A percentile compares a stretch with the other conserved stretches of the same genome.
Evolutionary conservation across 2,113 vertebrate species (phyloP).

Genomic region (Emydura subglobosa): DNA sequence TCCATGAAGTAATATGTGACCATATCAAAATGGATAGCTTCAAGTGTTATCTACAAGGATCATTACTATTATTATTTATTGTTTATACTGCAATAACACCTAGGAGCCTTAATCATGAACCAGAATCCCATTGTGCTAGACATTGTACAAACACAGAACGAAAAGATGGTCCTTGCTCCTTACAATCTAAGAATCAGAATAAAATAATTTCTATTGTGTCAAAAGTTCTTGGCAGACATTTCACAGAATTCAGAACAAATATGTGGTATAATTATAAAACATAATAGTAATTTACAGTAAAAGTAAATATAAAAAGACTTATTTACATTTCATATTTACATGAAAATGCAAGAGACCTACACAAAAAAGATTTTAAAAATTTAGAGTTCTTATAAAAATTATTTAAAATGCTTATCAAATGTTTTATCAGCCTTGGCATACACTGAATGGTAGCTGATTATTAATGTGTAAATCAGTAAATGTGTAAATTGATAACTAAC

Average conservation of each 20-base stretch:
- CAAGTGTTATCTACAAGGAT: background rate
- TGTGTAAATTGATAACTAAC: background rate
- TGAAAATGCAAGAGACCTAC: background rate
- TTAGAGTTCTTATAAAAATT: background rate
- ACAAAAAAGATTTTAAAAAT: background rate
- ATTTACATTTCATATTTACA: background rate
- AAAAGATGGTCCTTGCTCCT: background rate
- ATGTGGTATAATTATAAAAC: background rate
- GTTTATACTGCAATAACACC: background rate
- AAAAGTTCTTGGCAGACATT: background rate
- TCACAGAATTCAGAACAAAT: background rate
- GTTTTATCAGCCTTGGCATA: background rate
- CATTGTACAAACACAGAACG: background rate
- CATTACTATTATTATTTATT: background rate
- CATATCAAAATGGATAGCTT: background rate
- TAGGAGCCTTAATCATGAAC: background rate
- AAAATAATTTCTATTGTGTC: background rate
- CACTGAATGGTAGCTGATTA: background rate
- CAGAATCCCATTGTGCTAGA: rapidly evolving
- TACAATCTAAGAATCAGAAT: background rate
- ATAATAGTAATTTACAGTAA: background rate
- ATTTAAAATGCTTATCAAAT: background rate
- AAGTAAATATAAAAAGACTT: too few relatives aligned
- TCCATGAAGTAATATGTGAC: background rate
- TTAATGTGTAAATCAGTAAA: conserved; percentile 17